Evolutionary conservation across 2,888 invertebrate species (phyloP).

Genomic region (Monopis laevigella): DNA sequence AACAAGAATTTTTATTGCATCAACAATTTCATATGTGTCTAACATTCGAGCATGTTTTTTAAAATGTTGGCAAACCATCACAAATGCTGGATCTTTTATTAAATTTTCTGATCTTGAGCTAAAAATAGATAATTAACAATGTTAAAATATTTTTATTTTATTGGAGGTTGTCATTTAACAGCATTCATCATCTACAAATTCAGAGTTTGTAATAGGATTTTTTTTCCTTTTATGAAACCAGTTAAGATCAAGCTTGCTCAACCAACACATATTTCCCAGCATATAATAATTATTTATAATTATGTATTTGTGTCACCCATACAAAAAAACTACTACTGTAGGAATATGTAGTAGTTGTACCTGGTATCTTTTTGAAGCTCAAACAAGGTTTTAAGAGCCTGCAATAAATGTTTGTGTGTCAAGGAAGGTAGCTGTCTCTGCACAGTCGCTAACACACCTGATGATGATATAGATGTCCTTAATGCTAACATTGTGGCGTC

Average conservation of each 20-base stretch:
- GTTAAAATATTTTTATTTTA: too few species aligned
- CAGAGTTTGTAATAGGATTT: too few species aligned
- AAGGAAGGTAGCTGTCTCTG: constrained; percentile 41
- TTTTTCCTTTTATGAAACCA: too few species aligned
- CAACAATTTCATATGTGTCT: constrained; percentile 63
- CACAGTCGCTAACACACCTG: constrained; percentile 55
- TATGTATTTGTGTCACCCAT: too few species aligned
- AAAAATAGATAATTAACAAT: constrained; percentile 14
- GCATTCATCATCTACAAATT: too few species aligned
- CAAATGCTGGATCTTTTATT: constrained; percentile 64
- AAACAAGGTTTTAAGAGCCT: constrained; percentile 65
- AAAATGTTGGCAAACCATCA: constrained; percentile 65
- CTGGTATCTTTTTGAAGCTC: constrained; percentile 60
- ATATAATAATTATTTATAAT: too few species aligned
- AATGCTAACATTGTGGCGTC: constrained; percentile 57
- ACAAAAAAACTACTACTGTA: constrained; percentile 12
- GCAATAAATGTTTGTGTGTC: constrained; percentile 64
- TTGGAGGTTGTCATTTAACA: too few species aligned
- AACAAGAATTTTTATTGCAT: constrained; percentile 66
- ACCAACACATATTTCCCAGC: too few species aligned
- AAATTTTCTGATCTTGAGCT: constrained; percentile 26
- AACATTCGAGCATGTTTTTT: constrained; percentile 61
- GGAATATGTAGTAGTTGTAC: constrained; percentile 25
- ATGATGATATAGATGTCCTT: constrained; percentile 44
- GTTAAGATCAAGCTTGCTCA: too few species aligned